Percentiles rank a stretch among this genome's conserved stretches.
These are phyloP conservation scores for Spodoptera picta DNA, from an alignment of 2,888 invertebrate species.

Conservation along the genomic window DNA sequence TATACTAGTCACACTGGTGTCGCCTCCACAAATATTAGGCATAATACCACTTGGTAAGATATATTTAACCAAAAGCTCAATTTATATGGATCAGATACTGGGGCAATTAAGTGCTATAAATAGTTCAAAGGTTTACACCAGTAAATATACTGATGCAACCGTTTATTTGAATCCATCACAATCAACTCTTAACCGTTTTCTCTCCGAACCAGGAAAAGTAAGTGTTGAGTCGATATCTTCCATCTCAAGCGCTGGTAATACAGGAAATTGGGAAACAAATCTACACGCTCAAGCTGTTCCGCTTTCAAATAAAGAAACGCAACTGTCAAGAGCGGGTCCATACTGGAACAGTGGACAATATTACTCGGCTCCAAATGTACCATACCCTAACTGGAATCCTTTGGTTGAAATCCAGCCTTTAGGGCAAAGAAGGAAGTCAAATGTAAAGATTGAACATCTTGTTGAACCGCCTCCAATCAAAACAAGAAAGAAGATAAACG, in stretches of 20 bases:
- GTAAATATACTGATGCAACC: background rate
- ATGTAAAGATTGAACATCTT: slow-evolving; percentile 36
- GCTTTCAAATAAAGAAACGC: background rate
- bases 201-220: slow-evolving; percentile 7
- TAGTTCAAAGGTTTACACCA: slow-evolving; percentile 2
- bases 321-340: background rate
- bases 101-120: slow-evolving; percentile 1
- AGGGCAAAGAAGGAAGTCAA: slow-evolving; percentile 23
- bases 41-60: slow-evolving; percentile 70
- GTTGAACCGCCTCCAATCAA: slow-evolving; percentile 11
- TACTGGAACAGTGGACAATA: slow-evolving; percentile 26
- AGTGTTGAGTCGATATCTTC: background rate
- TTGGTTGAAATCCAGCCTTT: background rate
- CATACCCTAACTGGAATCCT: slow-evolving; percentile 20
- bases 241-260: background rate
- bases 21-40: slow-evolving; percentile 70
- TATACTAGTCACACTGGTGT: slow-evolving; percentile 62
- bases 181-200: slow-evolving; percentile 9
- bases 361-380: slow-evolving; percentile 6
- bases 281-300: too few relatives aligned
- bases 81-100: background rate
- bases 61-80: slow-evolving; percentile 34
- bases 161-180: background rate
- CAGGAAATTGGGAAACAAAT: background rate
- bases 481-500: slow-evolving; percentile 7